Base-by-base conservation (phyloP, 2,113 vertebrate genomes). In the Sebastes schlegelii region DNA sequence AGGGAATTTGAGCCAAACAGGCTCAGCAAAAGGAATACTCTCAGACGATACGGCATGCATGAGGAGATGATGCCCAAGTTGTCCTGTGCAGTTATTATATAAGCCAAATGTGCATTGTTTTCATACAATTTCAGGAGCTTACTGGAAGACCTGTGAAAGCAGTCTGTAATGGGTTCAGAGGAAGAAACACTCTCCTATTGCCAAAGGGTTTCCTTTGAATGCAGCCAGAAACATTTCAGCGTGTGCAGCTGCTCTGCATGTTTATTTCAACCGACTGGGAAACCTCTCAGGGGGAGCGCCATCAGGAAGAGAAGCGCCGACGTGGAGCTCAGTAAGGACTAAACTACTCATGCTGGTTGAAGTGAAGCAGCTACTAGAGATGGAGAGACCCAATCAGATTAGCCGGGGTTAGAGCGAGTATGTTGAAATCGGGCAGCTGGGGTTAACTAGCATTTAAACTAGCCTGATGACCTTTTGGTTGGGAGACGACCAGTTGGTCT, bases 401-500 rank as follows among this genome's bases (percentile, higher is more conserved):
- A 82, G 57, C 7, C 46, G 55, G 57, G 54, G 57, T 70, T 46
- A 58, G 54, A 77, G 55, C 26, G 48, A 80, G 42, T 63, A 13
- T 60, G 57, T 40, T 49, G 43, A 77, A 68, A 51, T 48, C n/a
- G 11, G 16, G 48, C 63, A 67, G 21, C 46, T 55, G 54, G 62
- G 77, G 83, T 80, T 80, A 78, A 83, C 82, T 71, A 73, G 74
- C 72, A 83, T 64, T 82, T 69, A 91, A 87, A 89, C 70, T 70
- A 88, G 54, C 83, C 83, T 0, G 0, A 42, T 86, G 78, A 89
- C 84, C 86, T 90, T 80, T 85, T 62, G 51, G 86, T 80, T 81
- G 43, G 65, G 61, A 77, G 79, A 83, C 82, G 86, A 91, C 80
- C 86, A 87, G 85, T 89, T 75, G 75, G 74, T 80, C 65, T 77